Conservation (phyloP, 2,797 vertebrate species). For the Silurus lanzhouensis region DNA sequence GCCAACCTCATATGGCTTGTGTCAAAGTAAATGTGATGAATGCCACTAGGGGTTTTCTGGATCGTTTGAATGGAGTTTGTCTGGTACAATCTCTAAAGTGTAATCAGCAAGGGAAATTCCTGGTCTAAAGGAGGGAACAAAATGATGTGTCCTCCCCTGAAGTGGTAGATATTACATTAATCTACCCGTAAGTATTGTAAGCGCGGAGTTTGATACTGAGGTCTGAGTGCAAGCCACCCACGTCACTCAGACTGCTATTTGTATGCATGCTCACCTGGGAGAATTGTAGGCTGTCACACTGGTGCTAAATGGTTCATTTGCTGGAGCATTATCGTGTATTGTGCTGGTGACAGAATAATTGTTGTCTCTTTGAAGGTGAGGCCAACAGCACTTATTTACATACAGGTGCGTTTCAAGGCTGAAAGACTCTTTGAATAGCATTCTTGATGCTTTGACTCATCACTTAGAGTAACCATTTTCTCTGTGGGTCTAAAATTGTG, state of each 20-base stretch:
- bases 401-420: constrained; percentile 44
- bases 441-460: constrained; percentile 10
- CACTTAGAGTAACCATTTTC: constrained; percentile 16
- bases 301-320: constrained; percentile 64
- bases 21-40: constrained; percentile 67
- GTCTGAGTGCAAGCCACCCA: constrained; percentile 38
- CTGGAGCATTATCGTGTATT: constrained; percentile 60
- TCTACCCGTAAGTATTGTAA: not conserved
- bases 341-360: constrained; percentile 62
- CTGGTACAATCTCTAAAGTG: constrained; percentile 63
- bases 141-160: constrained; percentile 54
- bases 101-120: constrained; percentile 60
- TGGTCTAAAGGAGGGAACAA: constrained; percentile 57
- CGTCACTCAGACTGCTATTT: constrained; percentile 63
- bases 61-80: constrained; percentile 68
- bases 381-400: constrained; percentile 59
- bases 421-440: constrained; percentile 27
- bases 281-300: constrained; percentile 63
- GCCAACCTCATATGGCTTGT: constrained; percentile 70
- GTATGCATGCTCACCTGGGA: constrained; percentile 64
- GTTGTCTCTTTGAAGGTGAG: constrained; percentile 55
- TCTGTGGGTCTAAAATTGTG: not conserved
- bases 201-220: constrained; percentile 8
- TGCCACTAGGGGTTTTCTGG: constrained; percentile 62
- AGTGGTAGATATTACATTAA: constrained; percentile 1